Base-by-base conservation (phyloP, 2,113 vertebrate species). In the Spilogale gracilis region DNA sequence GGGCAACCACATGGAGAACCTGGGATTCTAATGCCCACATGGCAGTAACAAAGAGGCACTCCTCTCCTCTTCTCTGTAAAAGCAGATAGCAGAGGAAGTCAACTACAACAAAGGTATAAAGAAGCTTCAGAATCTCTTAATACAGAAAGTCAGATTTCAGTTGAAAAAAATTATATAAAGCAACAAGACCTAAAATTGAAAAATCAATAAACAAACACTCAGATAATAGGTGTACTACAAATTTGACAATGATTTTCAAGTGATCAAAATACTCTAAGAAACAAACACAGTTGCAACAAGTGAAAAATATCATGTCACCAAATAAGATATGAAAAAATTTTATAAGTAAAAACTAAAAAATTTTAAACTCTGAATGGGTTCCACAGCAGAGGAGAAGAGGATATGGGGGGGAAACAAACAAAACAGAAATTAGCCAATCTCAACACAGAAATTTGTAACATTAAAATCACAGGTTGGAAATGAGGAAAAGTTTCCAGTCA, bases 181-280 rank as follows among this genome's bases (percentile, higher is more conserved):
- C 56, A 80, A 88, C 7, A 52, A 91, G 14, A 73, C 50, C 20
- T 89, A 17, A 73, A 91, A 79, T 11, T 67, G 38, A 92, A 82
- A 10, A 86, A 60, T 79, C 67, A 92, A 58, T 12, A 84, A 67
- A 27, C 30, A 83, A 13, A 96, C 9, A 85, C 25, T 4, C 20
- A 74, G 20, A 48, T 43, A 50, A 45, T 32, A 94, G 54, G 63
- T 50, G 18, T 76, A 45, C 60, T 80, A 84, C 7, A 69, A 38
- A 76, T 56, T 71, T 58, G 54, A 12, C 50, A 93, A 61, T 73
- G 25, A 60, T 82, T 91, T 95, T 81, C 91, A 94, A 78, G 18
- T 9, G 63, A n/a, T n/a, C 52, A 83, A 82, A 81, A 52, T 73
- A 9, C 6, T 89, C 8, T 54, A 54, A 67, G 60, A 48, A 93